Base-by-base conservation (phyloP, 2,888 invertebrate genomes). In the Halictus ligatus region DNA sequence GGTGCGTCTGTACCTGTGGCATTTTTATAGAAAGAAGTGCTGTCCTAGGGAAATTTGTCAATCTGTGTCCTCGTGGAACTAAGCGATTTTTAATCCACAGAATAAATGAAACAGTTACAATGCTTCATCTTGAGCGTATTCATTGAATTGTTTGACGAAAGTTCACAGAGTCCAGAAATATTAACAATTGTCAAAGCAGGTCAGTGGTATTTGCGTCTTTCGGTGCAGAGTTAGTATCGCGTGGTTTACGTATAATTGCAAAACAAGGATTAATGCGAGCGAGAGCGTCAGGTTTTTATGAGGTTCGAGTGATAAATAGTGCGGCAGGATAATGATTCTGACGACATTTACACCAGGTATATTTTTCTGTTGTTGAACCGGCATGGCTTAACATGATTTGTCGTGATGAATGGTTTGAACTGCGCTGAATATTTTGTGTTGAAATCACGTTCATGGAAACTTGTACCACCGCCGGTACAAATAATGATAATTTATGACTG, bases 361-460 rank as follows among this genome's bases (percentile, higher is more conserved):
- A 86, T 91, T 89, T 89, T 88, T 85, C 83, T 80, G 72, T 58
- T 72, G 76, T 40, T 78, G 74, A 84, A 85, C 77, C 78, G 84
- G 84, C 75, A 64, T 77, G 73, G 82, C 81, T 86, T 84, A 88
- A 88, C 84, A 83, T 81, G 83, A 81, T 81, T 83, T 80, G 71
- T 43, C 77, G 60, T 89, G 90, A 90, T 89, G 89, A 87, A 90
- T 88, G 85, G 82, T 75, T 64, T 46, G 76, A 84, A 78, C 50
- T 75, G 64, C 46, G 60, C 75, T 48, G 84, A 77, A 87, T 75
- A 83, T 84, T 79, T 88, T 75, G 81, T 72, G 83, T 69, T 84
- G 78, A 86, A 88, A 89, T 89, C 85, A 82, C 80, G 84, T 89
- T 89, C 83, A 67, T 78, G 81, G 73, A 69, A 78, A 76, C 78